These are phyloP conservation scores for Zootoca vivipara DNA, from an alignment of 2,113 vertebrate species.

Conservation along the genomic window DNA sequence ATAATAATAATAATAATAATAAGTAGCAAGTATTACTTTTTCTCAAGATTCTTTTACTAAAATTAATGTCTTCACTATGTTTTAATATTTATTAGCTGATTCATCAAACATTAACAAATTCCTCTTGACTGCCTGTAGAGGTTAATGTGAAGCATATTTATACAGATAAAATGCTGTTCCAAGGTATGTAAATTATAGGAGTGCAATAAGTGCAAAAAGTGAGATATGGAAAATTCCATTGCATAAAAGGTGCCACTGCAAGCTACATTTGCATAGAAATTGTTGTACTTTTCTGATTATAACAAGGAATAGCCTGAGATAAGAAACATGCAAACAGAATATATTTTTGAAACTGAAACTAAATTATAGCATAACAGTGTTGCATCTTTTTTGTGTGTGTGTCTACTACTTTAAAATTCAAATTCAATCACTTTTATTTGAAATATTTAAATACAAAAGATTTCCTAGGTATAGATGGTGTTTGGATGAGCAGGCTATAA, in stretches of 20 bases:
- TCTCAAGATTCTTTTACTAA: not conserved
- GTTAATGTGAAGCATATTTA: constrained; percentile 33
- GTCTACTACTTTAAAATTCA: not conserved
- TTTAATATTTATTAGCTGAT: constrained; percentile 40
- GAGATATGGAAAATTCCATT: constrained; percentile 30
- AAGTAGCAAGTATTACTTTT: not conserved
- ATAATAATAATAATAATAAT: not conserved
- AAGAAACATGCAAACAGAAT: not conserved
- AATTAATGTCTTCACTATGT: not conserved
- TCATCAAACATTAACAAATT: constrained; percentile 35
- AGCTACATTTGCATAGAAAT: constrained; percentile 27
- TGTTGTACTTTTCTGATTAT: not conserved
- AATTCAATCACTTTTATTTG: not conserved
- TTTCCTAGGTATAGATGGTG: too few species aligned
- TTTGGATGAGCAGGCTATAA: too few species aligned
- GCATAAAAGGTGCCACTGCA: not conserved
- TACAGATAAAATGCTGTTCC: constrained; percentile 24
- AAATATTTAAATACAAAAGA: not conserved
- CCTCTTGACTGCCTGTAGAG: not conserved
- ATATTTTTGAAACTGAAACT: constrained; percentile 1
- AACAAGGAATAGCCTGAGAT: constrained; percentile 4
- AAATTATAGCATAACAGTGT: not conserved
- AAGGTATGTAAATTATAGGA: constrained; percentile 24
- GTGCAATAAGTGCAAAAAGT: constrained; percentile 15
- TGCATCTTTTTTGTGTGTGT: not conserved